Base-by-base conservation (phyloP, 2,888 invertebrate genomes). In the Aquatica leii region DNA sequence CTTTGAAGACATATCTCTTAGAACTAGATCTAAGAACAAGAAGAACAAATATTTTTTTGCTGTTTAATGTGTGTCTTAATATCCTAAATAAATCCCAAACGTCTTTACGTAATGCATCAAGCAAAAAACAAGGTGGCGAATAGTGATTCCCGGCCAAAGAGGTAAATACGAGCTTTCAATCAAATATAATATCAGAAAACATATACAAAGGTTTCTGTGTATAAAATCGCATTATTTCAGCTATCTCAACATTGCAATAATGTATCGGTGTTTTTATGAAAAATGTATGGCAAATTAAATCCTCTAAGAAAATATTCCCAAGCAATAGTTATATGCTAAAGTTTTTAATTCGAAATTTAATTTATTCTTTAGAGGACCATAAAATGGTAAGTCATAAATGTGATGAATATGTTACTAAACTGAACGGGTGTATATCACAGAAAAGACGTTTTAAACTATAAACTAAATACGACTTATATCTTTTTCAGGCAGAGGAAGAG, bases 311-410 rank as follows among this genome's bases (percentile, higher is more conserved):
- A 40, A 52, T 37, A 66, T 68, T 58, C 50, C 68, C 49, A 68
- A 68, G 52, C 53, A 65, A 62, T 66, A 64, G 66, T 46, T 64
- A 34, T 62, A 64, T 59, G 14, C 34, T 54, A 48, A 65, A 59
- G 67, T 67, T 53, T 67, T 68, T 20, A 67, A 65, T 48, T 58
- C 53, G 20, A 65, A 65, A 56, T 64, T 67, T 55, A 67, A 67
- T 59, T 59, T 55, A 50, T 40, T 58, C n/a, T 64, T 64, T 41
- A 61, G 64, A 60, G 20, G 46, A 20, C 64, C 66, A 31, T 31
- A 31, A n/a, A n/a, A n/a, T n/a, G n/a, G n/a, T n/a, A n/a, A n/a
- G n/a, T n/a, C n/a, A n/a, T n/a, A n/a, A n/a, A n/a, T n/a, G n/a
- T n/a, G n/a, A n/a, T n/a, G n/a, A n/a, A n/a, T n/a, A n/a, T n/a